These are phyloP conservation scores for Apolygus lucorum DNA, from an alignment of 1,140 invertebrate species.

Conservation along the genomic window DNA sequence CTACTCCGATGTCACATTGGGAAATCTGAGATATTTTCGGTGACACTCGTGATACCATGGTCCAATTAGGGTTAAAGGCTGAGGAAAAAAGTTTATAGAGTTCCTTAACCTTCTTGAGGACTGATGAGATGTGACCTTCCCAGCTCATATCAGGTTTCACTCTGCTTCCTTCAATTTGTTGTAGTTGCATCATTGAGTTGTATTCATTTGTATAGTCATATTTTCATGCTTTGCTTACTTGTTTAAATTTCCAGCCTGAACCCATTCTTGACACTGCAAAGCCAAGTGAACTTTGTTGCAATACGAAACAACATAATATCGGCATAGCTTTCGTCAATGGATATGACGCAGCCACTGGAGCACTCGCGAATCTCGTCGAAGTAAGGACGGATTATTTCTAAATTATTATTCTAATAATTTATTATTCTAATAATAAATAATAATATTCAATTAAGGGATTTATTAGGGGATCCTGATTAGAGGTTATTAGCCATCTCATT, in stretches of 20 bases:
- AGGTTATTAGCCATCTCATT: no score
- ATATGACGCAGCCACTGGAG: not conserved
- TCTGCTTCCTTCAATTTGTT: not conserved
- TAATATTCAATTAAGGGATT: no score
- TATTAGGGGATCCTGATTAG: no score
- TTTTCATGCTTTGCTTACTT: not conserved
- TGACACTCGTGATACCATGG: no score
- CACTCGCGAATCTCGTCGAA: not conserved
- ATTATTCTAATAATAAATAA: no score
- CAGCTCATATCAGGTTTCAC: not conserved
- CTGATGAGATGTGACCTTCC: not conserved
- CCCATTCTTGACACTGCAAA: not conserved
- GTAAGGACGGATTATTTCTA: not conserved
- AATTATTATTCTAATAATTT: not conserved
- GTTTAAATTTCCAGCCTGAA: not conserved
- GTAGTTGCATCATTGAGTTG: not conserved
- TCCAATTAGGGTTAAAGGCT: no score
- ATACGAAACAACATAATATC: not conserved
- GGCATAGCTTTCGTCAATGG: slow-evolving; percentile 4
- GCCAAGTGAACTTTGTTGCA: not conserved
- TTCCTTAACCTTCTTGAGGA: not conserved
- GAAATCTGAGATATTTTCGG: no score
- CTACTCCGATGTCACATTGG: no score
- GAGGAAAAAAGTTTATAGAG: not conserved
- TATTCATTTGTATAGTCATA: not conserved